Evolutionary conservation across 2,797 vertebrate species (phyloP).

Genomic region (Gymnoscopelus microlampas): DNA sequence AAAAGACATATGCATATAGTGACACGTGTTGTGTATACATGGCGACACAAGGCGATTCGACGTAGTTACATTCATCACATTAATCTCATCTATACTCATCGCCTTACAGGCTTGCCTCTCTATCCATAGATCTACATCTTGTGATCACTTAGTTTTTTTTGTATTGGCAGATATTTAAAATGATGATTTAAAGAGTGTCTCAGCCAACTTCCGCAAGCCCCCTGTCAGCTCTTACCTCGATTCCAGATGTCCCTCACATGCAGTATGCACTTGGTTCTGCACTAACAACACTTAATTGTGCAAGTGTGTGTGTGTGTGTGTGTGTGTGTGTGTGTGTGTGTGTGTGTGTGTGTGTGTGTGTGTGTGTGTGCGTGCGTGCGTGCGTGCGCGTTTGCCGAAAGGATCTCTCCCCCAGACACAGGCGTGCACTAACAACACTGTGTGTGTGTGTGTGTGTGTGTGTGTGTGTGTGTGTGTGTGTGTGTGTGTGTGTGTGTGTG

Average conservation of each 20-base stretch:
- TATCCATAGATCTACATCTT: too few species aligned
- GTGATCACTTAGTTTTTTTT: too few species aligned
- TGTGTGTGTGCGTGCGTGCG: constrained; percentile 19
- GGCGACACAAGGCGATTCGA: too few species aligned
- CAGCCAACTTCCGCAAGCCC: constrained; percentile 15
- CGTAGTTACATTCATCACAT: too few species aligned
- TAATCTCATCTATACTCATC: too few species aligned
- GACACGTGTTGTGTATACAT: too few species aligned
- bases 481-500: constrained; percentile 2
- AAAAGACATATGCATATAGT: too few species aligned
- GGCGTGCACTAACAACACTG: constrained; percentile 47
- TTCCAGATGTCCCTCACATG: constrained; percentile 53
- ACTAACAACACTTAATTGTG: constrained; percentile 28
- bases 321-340: constrained; percentile 26
- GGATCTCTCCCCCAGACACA: constrained; percentile 32
- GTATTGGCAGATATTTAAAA: too few species aligned
- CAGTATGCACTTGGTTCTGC: constrained; percentile 36
- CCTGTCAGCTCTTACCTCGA: constrained; percentile 14
- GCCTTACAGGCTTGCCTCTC: too few species aligned
- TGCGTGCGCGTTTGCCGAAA: constrained; percentile 12
- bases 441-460: constrained; percentile 27
- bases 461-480: constrained; percentile 10
- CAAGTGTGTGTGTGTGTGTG: constrained; percentile 15
- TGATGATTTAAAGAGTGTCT: too few species aligned
- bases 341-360: constrained; percentile 21